Evolutionary conservation across 2,888 invertebrate species (phyloP), one percentile per base, ranked within the genome.

Genomic region (Notodonta ziczac): DNA sequence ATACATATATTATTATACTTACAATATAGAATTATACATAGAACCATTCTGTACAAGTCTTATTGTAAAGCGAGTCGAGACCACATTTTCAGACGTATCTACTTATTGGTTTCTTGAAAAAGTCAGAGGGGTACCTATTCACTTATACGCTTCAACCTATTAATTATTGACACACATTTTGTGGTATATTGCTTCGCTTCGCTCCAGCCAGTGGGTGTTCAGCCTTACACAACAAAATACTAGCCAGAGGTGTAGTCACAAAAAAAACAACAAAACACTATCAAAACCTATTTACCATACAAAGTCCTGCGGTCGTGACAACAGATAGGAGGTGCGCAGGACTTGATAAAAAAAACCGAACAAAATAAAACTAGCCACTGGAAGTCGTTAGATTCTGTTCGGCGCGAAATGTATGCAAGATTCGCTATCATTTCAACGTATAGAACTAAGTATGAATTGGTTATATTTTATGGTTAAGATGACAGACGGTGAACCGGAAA

Each of bases 381-480:
- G 35, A 8, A 35, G 54, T 54, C 39, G 39, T 54, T 54, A 54
- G 54, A 54, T 54, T 14, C 14, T 54, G 39, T 54, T 54, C 12
- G 54, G 54, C 54, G 54, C 54, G 35, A 54, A 54, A 54, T 54
- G 39, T 54, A 54, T 54, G 35, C 54, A 54, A 54, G 54, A 54
- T 54, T 54, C 39, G 39, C 39, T 54, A 54, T 54, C 54, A 13
- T 24, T 32, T 12, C 32, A 13, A 35, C 32, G 52, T 52, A 35
- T 35, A 35, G 53, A 32, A 13, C 53, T 48, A 51, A 7, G 9
- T 50, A 50, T 50, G n/a, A 9, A 51, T 24, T 9, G 10, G 51
- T 24, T 9, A 10, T 51, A 24, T 51, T 35, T 35, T 35, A 35
- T 7, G 35, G 35, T 35, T 5, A 35, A 35, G 35, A 35, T 35